Conservation (phyloP, 1,140 invertebrate species). For the Hermetia illucens region DNA sequence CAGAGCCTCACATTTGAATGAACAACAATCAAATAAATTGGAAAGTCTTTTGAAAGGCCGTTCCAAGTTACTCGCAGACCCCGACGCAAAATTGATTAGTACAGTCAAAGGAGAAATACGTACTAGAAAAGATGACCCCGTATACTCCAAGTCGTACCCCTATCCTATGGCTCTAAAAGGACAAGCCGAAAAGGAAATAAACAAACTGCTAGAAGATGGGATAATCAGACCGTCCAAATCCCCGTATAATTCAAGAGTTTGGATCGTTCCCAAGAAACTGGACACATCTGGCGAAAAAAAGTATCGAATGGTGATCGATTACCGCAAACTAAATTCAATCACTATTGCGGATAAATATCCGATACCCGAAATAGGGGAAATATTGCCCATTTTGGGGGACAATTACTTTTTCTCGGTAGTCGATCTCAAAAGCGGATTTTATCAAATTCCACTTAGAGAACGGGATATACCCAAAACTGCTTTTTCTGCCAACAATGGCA, state of each 20-base stretch:
- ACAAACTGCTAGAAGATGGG: neutral
- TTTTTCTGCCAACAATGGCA: slow-evolving; percentile 5
- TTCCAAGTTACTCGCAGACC: neutral
- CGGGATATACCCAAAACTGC: slow-evolving; percentile 7
- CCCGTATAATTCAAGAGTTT: neutral
- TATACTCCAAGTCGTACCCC: neutral
- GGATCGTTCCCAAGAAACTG: slow-evolving; percentile 8
- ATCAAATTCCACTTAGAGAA: slow-evolving; percentile 7
- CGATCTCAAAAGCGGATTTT: slow-evolving; percentile 3
- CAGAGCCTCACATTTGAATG: too few species aligned
- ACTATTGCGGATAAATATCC: slow-evolving; percentile 10
- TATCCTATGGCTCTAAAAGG: slow-evolving; percentile 6
- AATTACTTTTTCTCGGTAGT: neutral
- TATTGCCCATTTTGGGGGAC: neutral
- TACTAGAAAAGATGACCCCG: neutral
- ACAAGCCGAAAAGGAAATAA: neutral
- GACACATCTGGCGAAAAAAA: slow-evolving; percentile 13
- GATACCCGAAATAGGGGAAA: neutral
- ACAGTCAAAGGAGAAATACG: slow-evolving; percentile 1
- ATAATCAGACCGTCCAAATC: slow-evolving; percentile 1
- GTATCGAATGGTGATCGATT: slow-evolving; percentile 14
- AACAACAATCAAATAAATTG: too few species aligned
- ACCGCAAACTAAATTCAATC: slow-evolving; percentile 12
- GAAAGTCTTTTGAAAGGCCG: neutral
- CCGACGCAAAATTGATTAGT: neutral